Conservation (phyloP, 2,888 invertebrate genomes). For the Phyto melanocephala region DNA sequence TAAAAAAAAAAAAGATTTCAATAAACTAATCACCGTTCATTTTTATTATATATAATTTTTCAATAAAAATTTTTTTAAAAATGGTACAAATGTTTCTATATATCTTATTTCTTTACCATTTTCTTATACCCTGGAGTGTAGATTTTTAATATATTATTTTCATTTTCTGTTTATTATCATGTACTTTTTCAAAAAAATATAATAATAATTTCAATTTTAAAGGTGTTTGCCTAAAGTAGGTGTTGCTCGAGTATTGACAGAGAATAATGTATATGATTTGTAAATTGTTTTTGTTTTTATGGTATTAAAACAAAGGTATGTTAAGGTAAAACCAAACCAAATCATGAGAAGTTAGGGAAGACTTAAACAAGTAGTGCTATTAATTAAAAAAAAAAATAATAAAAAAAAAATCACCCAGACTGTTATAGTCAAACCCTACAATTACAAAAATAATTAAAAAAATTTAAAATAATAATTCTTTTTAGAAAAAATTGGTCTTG, state of each 20-base stretch:
- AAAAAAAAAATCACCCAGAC: too few species aligned
- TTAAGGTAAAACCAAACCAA: neutral
- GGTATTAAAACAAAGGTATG: neutral
- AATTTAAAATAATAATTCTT: too few species aligned
- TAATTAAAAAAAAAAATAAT: neutral
- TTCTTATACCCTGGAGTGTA: neutral
- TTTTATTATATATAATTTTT: too few species aligned
- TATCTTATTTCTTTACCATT: neutral
- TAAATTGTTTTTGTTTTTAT: neutral
- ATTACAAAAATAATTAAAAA: too few species aligned
- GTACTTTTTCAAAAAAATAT: constrained; percentile 5
- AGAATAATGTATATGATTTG: constrained; percentile 69
- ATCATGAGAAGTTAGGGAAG: neutral
- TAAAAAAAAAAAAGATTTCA: neutral
- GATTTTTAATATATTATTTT: constrained; percentile 3
- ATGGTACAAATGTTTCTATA: too few species aligned
- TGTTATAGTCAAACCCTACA: too few species aligned
- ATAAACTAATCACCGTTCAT: too few species aligned
- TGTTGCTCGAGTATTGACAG: constrained; percentile 67
- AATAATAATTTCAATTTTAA: constrained; percentile 33
- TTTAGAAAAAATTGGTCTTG: too few species aligned
- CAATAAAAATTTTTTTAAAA: too few species aligned
- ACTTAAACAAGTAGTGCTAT: neutral
- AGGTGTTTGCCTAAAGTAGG: constrained; percentile 46
- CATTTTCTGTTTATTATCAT: neutral